A percentile compares a stretch with the other conserved stretches of the same genome.
These are phyloP conservation scores for Plagiodera versicolora DNA, from an alignment of 2,888 invertebrate species.

Conservation along the genomic window DNA sequence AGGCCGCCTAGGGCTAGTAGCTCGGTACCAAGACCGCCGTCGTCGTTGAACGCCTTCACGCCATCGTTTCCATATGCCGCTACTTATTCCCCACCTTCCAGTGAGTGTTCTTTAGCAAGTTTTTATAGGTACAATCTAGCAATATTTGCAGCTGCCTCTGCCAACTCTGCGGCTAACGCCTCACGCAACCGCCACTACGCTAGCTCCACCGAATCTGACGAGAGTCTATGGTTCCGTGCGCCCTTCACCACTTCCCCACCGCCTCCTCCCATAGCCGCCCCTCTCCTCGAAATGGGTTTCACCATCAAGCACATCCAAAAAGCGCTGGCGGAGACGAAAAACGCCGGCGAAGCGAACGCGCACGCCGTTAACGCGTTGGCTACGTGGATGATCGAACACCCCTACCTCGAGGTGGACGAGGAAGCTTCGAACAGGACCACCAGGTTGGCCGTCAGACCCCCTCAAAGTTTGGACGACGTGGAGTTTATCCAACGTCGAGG, in stretches of 20 bases:
- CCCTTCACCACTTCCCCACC: conserved; percentile 45
- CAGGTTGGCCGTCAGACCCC: conserved; percentile 17
- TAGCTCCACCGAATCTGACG: conserved; percentile 41
- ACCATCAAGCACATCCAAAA: conserved; percentile 59
- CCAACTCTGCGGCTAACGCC: not conserved
- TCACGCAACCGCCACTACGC: conserved; percentile 30
- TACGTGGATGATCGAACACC: conserved; percentile 69
- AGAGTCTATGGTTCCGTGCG: conserved; percentile 37
- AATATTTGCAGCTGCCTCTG: not conserved
- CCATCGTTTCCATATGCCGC: conserved; percentile 32
- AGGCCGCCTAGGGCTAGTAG: conserved; percentile 16
- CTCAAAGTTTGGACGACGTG: conserved; percentile 30
- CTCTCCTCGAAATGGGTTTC: conserved; percentile 67
- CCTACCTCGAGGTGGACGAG: conserved; percentile 48
- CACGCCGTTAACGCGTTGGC: conserved; percentile 62
- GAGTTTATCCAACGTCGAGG: conserved; percentile 28
- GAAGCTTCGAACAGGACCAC: conserved; percentile 21
- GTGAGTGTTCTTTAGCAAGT: conserved; percentile 13
- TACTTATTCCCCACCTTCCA: conserved; percentile 16
- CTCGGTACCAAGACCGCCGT: conserved; percentile 41
- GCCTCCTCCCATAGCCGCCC: conserved; percentile 57
- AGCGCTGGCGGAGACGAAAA: conserved; percentile 57
- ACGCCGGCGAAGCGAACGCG: conserved; percentile 48
- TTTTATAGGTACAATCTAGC: not conserved
- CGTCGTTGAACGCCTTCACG: conserved; percentile 40